Base-by-base conservation (phyloP, 2,797 vertebrate species). In the Hippocampus kuda region DNA sequence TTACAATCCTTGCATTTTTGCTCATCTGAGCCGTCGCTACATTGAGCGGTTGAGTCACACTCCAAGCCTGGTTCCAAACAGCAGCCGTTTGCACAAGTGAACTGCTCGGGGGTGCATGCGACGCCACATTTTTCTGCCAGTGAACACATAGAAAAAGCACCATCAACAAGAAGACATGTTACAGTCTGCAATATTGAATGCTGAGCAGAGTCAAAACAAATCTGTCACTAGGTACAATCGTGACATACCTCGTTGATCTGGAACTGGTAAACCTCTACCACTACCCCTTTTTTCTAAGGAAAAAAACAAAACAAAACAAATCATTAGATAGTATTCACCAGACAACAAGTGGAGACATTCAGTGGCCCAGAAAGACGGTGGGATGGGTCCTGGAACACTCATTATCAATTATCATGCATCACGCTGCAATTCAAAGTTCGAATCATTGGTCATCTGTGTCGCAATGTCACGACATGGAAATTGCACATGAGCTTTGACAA, bases 1-100 rank as follows among this genome's bases (percentile, higher is more conserved):
- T 92, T 85, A 99, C 97, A 87, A 9, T 83, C 85, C 0, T 87
- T 70, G 85, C 97, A 99, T 12, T 80, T 77, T 4, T 72, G 44
- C 84, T 98, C 95, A 0, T 98, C 96, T 0, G 97, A 98, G n/a
- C 76, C 71, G 8, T 99, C 95, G 0, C 30, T 81, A 75, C 97
- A 99, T 73, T 98, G 94, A 0, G 59, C 4, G 0, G 67, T 75
- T 16, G 83, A 75, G 34, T 98, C 97, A 60, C 97, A 99, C 70
- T 96, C 93, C 72, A 96, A 85, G 56, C 83, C 91, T 16, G 85
- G 86, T 57, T 92, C 89, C 71, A 99, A 87, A 74, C 97, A 99
- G 89, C 97, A 99, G 70, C 90, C 88, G 38, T 93, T 91, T 1
- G 68, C 65, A 76, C 97, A 99, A 53, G 69, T 88, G 89, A 96